A percentile compares a stretch with the other conserved stretches of the same genome.
These are phyloP conservation scores for Cryptocheilus praepositus DNA, from an alignment of 2,888 invertebrate species.

Conservation along the genomic window DNA sequence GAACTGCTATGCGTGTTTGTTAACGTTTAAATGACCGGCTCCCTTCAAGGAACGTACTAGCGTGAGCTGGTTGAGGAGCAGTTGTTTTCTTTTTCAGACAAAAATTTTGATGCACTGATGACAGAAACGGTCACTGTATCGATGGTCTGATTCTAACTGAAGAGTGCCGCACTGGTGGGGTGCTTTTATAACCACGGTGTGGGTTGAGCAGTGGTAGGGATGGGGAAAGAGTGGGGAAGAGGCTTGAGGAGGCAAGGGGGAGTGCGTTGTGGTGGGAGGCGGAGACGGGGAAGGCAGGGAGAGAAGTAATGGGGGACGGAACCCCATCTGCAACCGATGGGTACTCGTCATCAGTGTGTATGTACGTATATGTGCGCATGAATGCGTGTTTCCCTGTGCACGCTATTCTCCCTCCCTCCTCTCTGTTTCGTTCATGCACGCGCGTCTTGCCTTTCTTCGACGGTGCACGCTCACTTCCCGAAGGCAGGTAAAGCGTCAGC, in stretches of 20 bases:
- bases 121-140: not conserved
- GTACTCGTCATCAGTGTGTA: not conserved
- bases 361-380: not conserved
- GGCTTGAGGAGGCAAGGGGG: not conserved
- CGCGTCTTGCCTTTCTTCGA: no score
- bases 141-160: conserved; percentile 47
- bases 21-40: no score
- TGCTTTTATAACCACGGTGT: conserved; percentile 58
- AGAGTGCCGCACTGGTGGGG: conserved; percentile 30
- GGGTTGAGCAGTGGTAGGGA: conserved; percentile 46
- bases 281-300: not conserved
- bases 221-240: conserved; percentile 18
- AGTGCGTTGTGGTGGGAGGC: not conserved
- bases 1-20: no score
- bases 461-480: no score
- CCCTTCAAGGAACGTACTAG: no score
- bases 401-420: no score
- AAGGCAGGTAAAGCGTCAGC: no score
- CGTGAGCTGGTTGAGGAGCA: no score
- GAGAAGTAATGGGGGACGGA: not conserved
- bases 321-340: not conserved
- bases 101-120: not conserved
- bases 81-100: not conserved
- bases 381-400: not conserved
- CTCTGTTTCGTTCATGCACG: no score